Base-by-base conservation (phyloP, 2,888 invertebrate genomes). In the Carcina quercana region DNA sequence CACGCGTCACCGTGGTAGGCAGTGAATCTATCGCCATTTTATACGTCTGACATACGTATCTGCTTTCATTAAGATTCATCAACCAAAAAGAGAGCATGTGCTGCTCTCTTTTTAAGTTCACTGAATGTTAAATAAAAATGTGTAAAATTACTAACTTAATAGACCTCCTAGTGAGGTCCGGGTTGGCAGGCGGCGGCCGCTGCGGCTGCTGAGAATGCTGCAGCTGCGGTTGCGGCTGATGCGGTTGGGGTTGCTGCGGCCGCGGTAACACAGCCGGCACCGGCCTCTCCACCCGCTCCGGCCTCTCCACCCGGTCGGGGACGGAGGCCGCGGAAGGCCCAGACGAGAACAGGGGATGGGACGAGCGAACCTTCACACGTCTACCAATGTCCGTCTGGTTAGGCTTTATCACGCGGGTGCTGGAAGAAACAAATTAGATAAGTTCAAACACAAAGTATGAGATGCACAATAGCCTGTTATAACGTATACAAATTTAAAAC, bases 371-470 rank as follows among this genome's bases (percentile, higher is more conserved):
- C 74, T 95, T 95, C 48, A 95, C 92, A 70, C 93, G 93, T 49
- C 94, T 88, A 37, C 95, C 95, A 59, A 96, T 94, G 75, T 94
- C 93, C 56, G 92, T 92, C 67, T 93, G 93, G 79, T 93, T 94
- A 51, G 93, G 92, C 79, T 96, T 96, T 67, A 97, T 96, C 73
- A 95, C 96, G 71, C 95, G 91, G 59, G 96, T 94, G 86, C 96
- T 95, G 85, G 31, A 86, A 87, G 34, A 25, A 30, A 33, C 15
- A 14, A 14, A 28, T 27, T 29, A 24, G 22, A 8, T 6, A 15
- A 11, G 14, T 15, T 6, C 13, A 28, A 10, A 12, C 13, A 15
- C 6, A 12, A 10, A n/a, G n/a, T n/a, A n/a, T n/a, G n/a, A n/a
- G n/a, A n/a, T n/a, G n/a, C n/a, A n/a, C n/a, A n/a, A n/a, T n/a